Evolutionary conservation across 2,797 vertebrate species (phyloP), one percentile per base, ranked within the genome.

Genomic region (Poeciliopsis gracilis): DNA sequence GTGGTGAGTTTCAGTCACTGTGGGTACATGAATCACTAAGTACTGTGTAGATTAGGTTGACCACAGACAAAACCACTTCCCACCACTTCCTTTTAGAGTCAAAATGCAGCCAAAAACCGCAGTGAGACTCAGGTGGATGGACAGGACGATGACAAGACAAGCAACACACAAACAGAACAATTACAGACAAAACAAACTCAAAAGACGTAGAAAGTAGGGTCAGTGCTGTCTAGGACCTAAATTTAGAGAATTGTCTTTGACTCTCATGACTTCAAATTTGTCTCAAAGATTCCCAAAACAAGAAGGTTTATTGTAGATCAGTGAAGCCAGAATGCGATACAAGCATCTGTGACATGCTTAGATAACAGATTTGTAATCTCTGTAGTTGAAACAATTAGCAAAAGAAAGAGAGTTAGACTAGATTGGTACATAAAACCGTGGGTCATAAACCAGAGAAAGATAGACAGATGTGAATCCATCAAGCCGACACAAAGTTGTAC

Each of bases 1-100:
- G 86, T 84, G 84, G 89, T 86, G 81, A 79, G 46, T 53, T 41
- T 88, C 77, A 88, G 46, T 90, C 88, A 78, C 70, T 33, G 7
- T 25, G 59, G 59, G 5, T 73, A 61, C 55, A 7, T 33, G 8
- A 63, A 75, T 85, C 66, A 82, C 63, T 18, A 38, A 49, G 36
- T 70, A 67, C 51, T 66, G 45, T 72, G 53, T 45, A 76, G 12
- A 49, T 38, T 78, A 55, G 78, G 70, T 88, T 81, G 33, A 87
- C 86, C 85, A 82, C 82, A 88, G 78, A 87, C 82, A 77, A 30
- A 81, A 87, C 80, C 84, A 78, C 85, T 84, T 86, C 86, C 79
- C 16, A 69, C 61, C 57, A 33, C 77, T 73, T 89, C 63, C 78
- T 76, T 59, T 76, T 30, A 36, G 43, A 25, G 46, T 71, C 38